Evolutionary conservation across 2,113 vertebrate genomes (phyloP).

Genomic region (Scalopus aquaticus): DNA sequence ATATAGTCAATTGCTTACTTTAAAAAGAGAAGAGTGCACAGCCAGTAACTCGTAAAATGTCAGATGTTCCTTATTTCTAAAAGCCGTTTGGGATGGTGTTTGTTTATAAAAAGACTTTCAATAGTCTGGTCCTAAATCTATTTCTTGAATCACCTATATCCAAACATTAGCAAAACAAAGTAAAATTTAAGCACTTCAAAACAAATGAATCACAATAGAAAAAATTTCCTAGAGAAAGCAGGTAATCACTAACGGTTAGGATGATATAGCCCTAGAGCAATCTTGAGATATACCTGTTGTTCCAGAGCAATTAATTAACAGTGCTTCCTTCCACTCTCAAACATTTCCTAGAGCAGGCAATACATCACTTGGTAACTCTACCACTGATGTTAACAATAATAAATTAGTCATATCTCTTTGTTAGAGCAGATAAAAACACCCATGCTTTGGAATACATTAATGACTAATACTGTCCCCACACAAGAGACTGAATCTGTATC

Average conservation of each 20-base stretch:
- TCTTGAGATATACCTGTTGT: not conserved
- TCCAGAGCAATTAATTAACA: not conserved
- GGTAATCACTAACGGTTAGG: not conserved
- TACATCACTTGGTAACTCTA: not conserved
- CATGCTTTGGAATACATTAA: not conserved
- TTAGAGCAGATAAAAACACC: not conserved
- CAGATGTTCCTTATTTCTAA: not conserved
- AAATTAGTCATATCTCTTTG: not conserved
- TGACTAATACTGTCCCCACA: not conserved
- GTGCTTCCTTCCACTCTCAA: not conserved
- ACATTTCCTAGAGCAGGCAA: not conserved
- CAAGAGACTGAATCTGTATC: not conserved
- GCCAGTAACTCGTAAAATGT: not conserved
- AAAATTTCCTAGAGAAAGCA: slow-evolving; percentile 2
- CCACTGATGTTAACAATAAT: not conserved
- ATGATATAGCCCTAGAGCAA: not conserved
- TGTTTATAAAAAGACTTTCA: slow-evolving; percentile 6
- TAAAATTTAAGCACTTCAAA: not conserved
- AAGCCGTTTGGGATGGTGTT: not conserved
- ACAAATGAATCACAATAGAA: not conserved
- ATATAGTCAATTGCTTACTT: not conserved
- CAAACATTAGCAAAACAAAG: slow-evolving; percentile 12
- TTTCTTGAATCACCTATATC: not conserved
- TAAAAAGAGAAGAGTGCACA: not conserved
- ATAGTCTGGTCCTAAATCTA: not conserved